These are phyloP conservation scores for Colostygia pectinataria DNA, from an alignment of 2,888 invertebrate species.

Conservation along the genomic window DNA sequence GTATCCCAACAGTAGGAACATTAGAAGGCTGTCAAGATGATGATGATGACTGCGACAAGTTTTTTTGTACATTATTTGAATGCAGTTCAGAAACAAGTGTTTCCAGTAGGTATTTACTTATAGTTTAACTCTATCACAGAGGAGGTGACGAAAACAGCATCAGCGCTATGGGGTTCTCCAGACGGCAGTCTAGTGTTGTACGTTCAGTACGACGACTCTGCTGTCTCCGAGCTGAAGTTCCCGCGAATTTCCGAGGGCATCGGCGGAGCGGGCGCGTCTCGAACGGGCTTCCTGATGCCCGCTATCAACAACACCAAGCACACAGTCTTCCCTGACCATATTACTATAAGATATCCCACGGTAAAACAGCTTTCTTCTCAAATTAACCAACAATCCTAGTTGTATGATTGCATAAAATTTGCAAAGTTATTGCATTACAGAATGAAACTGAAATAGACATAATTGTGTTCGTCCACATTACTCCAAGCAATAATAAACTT, in stretches of 20 bases:
- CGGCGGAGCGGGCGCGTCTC: slow-evolving; percentile 83
- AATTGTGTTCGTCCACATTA: slow-evolving; percentile 3
- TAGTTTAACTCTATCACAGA: slow-evolving; percentile 84
- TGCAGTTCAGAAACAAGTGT: too few relatives aligned
- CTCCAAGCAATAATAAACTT: slow-evolving; percentile 18
- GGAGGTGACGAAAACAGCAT: slow-evolving; percentile 91
- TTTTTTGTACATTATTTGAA: too few relatives aligned
- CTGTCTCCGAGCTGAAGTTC: slow-evolving; percentile 89
- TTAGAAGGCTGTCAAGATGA: too few relatives aligned
- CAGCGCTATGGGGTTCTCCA: slow-evolving; percentile 93
- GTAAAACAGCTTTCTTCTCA: slow-evolving; percentile 59
- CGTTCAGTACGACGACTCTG: slow-evolving; percentile 92
- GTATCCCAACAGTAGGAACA: too few relatives aligned
- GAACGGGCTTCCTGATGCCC: slow-evolving; percentile 74
- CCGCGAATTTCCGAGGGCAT: slow-evolving; percentile 91
- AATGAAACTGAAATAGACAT: slow-evolving; percentile 11
- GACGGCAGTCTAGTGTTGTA: slow-evolving; percentile 93
- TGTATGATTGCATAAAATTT: too few relatives aligned
- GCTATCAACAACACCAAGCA: slow-evolving; percentile 73
- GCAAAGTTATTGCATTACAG: slow-evolving; percentile 4
- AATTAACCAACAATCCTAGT: too few relatives aligned
- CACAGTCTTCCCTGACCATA: slow-evolving; percentile 89
- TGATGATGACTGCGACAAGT: too few relatives aligned
- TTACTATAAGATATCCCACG: slow-evolving; percentile 92
- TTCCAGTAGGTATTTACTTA: too few relatives aligned